These are phyloP conservation scores for Poecilia picta DNA, from an alignment of 2,797 vertebrate genomes.

Conservation along the genomic window DNA sequence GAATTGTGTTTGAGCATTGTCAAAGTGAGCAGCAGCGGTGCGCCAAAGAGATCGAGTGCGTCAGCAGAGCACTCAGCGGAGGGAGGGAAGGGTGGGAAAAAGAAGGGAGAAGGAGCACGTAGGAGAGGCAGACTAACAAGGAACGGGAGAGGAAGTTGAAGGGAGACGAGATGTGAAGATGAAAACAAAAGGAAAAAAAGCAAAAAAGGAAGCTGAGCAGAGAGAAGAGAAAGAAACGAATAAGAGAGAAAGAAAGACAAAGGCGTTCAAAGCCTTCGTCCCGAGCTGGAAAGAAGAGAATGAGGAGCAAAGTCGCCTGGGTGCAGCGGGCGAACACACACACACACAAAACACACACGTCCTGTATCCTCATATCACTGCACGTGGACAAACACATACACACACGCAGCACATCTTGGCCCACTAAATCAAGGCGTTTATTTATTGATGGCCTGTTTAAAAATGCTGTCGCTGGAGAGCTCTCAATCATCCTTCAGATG, in stretches of 20 bases:
- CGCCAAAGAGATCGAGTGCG: constrained; percentile 49
- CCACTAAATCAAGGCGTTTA: constrained; percentile 52
- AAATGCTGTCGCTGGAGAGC: constrained; percentile 53
- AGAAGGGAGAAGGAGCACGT: constrained; percentile 7
- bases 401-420: constrained; percentile 11
- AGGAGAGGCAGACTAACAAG: constrained; percentile 25
- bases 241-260: constrained; percentile 41
- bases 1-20: constrained; percentile 45
- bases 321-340: constrained; percentile 4
- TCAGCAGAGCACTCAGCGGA: constrained; percentile 36
- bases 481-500: constrained; percentile 64
- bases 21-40: constrained; percentile 43
- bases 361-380: neutral
- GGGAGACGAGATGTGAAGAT: constrained; percentile 24
- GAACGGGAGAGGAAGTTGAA: constrained; percentile 20
- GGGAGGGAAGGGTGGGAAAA: neutral
- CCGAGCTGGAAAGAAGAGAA: constrained; percentile 41
- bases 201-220: neutral
- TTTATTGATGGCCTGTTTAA: constrained; percentile 68
- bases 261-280: constrained; percentile 47
- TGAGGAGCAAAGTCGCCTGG: constrained; percentile 24
- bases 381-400: neutral
- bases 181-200: neutral
- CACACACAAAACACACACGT: constrained; percentile 6
- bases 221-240: constrained; percentile 11